Evolutionary conservation across 2,797 vertebrate genomes (phyloP), one percentile per base, ranked within the genome.

Genomic region (Orientallactaga sibirica): DNA sequence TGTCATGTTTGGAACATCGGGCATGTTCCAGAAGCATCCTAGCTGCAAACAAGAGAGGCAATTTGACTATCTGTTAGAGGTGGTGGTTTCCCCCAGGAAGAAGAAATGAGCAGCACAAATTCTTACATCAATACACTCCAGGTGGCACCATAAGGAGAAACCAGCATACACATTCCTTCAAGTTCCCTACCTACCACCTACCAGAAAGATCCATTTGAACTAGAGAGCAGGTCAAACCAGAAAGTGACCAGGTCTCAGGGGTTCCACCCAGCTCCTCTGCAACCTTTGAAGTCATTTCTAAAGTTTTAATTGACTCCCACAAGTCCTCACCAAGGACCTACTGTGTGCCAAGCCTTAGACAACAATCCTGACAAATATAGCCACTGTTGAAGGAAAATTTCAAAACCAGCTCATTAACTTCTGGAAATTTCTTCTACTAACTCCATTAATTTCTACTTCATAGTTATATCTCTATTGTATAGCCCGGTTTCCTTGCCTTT

Each of bases 231-330:
- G 14, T 67, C 70, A 73, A 88, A 76, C 68, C 48, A 41, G 52
- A n/a, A 33, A 12, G 5, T 1, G 18, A 74, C 41, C 25, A 1
- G 18, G 48, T 27, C 66, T 84, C 48, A 76, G 70, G 86, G 62
- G 43, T 7, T 58, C 19, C 29, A 48, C 15, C 3, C 22, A 73
- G 43, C n/a, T 81, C 62, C 33, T 64, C 18, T 11, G 14, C 68
- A 71, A 25, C 62, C 25, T 81, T 94, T 74, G 33, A 55, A 77
- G 77, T 37, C 33, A 73, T 48, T 91, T 91, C 74, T 77, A 43
- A 88, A 85, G 70, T 86, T 48, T 43, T 55, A 29, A 82, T 1
- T 84, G 48, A 67, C 16, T 25, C 43, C 24, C 82, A 37, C 41
- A 76, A 87, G 25, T 64, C 71, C 68, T 78, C 64, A 18, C 0